These are phyloP conservation scores for Poeciliopsis gracilis DNA, from an alignment of 2,797 vertebrate species.

Conservation along the genomic window DNA sequence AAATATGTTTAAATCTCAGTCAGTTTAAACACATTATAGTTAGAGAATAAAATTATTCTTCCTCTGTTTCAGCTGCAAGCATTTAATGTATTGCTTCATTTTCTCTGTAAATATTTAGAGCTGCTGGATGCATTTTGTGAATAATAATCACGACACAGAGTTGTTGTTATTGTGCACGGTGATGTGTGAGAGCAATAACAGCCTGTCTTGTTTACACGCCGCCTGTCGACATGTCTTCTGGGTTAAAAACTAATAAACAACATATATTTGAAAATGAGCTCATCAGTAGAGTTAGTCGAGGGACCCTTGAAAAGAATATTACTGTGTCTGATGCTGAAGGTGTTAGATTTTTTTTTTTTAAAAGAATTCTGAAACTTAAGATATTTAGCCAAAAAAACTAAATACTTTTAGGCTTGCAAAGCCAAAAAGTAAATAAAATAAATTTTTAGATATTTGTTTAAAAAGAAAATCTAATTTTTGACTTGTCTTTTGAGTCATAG, in stretches of 20 bases:
- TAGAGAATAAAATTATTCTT: neutral
- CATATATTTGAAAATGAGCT: slow-evolving; percentile 67
- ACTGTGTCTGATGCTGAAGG: neutral
- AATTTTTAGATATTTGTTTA: neutral
- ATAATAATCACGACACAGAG: slow-evolving; percentile 57
- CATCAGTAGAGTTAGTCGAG: slow-evolving; percentile 52
- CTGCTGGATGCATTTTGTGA: slow-evolving; percentile 63
- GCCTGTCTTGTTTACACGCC: slow-evolving; percentile 60
- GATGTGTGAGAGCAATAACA: slow-evolving; percentile 46
- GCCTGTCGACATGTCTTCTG: slow-evolving; percentile 62
- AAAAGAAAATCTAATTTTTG: neutral
- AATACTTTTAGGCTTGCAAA: neutral
- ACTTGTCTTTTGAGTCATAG: neutral
- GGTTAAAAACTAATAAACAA: slow-evolving; percentile 62
- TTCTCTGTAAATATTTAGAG: slow-evolving; percentile 39
- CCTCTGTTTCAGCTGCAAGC: neutral
- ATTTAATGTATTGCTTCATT: neutral
- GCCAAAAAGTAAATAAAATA: neutral
- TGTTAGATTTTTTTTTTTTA: neutral
- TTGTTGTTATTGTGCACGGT: slow-evolving; percentile 50
- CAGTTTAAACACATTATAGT: neutral
- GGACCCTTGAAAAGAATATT: slow-evolving; percentile 9
- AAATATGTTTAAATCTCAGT: neutral
- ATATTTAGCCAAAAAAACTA: neutral
- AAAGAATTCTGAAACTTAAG: neutral